These are phyloP conservation scores for Heliconius aoede DNA, from an alignment of 2,888 invertebrate species.

Conservation along the genomic window DNA sequence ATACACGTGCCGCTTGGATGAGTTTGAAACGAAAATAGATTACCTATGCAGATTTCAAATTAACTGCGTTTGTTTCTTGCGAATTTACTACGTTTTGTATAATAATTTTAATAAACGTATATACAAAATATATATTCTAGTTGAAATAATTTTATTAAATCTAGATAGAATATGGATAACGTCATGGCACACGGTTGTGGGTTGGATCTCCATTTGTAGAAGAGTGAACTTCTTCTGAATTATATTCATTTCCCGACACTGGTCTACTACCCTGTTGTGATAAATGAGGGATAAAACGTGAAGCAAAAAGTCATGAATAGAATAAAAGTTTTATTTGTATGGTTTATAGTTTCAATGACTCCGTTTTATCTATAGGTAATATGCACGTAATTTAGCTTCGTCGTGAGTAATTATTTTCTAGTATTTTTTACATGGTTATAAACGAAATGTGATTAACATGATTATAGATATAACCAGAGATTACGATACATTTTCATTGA, in stretches of 20 bases:
- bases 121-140: no score
- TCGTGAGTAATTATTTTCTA: conserved; percentile 12
- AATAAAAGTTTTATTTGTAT: neutral
- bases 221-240: no score
- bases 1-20: conserved; percentile 23
- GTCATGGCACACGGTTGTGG: no score
- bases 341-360: conserved; percentile 13
- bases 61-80: neutral
- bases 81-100: conserved; percentile 24
- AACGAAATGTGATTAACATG: neutral
- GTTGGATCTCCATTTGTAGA: no score
- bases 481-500: no score
- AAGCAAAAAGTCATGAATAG: no score
- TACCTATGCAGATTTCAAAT: conserved; percentile 28
- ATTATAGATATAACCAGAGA: neutral
- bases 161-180: no score
- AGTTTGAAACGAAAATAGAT: conserved; percentile 31
- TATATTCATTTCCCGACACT: no score
- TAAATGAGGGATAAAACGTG: no score
- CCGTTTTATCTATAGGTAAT: neutral
- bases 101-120: no score
- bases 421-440: neutral
- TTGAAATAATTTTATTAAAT: neutral
- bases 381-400: neutral
- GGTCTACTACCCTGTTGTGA: no score